A percentile compares a stretch with the other conserved stretches of the same genome.
Evolutionary conservation across 2,797 vertebrate species (phyloP).

Genomic region (Anableps anableps): DNA sequence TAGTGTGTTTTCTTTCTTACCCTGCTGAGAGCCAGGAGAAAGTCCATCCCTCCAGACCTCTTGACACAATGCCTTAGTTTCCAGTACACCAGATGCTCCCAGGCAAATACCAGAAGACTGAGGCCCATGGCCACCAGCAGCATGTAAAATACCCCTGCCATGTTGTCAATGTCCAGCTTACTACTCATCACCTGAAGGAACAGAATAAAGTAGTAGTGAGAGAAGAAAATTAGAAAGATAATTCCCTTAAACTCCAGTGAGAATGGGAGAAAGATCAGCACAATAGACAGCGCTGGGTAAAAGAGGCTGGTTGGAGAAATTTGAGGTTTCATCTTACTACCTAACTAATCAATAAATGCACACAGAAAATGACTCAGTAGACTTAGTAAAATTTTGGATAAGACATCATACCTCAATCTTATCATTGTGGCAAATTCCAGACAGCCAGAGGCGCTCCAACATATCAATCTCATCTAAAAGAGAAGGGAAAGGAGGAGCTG

Average conservation of each 20-base stretch:
- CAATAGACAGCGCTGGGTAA: not conserved
- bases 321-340: not conserved
- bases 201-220: slow-evolving; percentile 50
- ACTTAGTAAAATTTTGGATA: not conserved
- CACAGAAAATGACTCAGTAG: not conserved
- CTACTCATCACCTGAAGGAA: slow-evolving; percentile 86
- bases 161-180: slow-evolving; percentile 86
- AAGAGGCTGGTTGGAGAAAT: not conserved
- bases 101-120: slow-evolving; percentile 82
- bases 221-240: not conserved
- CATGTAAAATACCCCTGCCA: slow-evolving; percentile 87
- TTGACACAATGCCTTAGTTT: slow-evolving; percentile 88
- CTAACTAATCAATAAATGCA: not conserved
- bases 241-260: not conserved
- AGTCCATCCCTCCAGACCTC: slow-evolving; percentile 86
- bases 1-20: slow-evolving; percentile 65
- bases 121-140: slow-evolving; percentile 84
- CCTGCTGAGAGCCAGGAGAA: slow-evolving; percentile 90
- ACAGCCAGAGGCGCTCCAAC: slow-evolving; percentile 86
- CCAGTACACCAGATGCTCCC: slow-evolving; percentile 92
- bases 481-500: not conserved
- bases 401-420: slow-evolving; percentile 80
- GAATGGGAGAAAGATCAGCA: not conserved
- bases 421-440: slow-evolving; percentile 85
- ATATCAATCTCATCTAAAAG: slow-evolving; percentile 84